Evolutionary conservation across 2,888 invertebrate genomes (phyloP), one percentile per base, ranked within the genome.

Genomic region (Drosophila picticornis): DNA sequence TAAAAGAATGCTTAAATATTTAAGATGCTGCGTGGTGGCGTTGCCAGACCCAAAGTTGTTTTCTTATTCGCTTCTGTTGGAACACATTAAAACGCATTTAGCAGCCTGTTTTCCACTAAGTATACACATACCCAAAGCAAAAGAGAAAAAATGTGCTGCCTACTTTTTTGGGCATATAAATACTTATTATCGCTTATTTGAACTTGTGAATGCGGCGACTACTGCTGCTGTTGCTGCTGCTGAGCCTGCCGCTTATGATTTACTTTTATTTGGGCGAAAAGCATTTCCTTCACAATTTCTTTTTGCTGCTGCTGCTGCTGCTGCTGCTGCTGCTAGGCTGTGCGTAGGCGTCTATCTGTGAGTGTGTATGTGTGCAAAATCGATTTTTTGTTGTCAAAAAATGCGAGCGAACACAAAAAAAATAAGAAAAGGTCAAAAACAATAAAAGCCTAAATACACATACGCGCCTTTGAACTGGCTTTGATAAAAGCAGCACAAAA

Each of bases 141-240:
- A 67, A 19, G 22, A 60, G 40, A 10, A 29, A 59, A 74, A 79
- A 48, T 67, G 46, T 63, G 76, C 50, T 64, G 65, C 70, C 68
- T 65, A 62, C 69, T 59, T 70, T 80, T 80, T 78, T 59, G 46
- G 57, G 67, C 83, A 83, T 86, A 90, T 90, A 87, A 90, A 90
- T 90, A 86, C 87, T 90, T 90, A 88, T 90, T 88, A 88, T 88
- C 90, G 87, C 88, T 88, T 90, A 88, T 90, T 88, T 88, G 90
- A 90, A 88, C 88, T 87, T 90, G 90, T 71, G 83, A 83, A 77
- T 75, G 77, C 40, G 67, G 63, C 76, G 22, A 53, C 63, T 52
- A 67, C 62, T 71, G 60, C 80, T 34, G 57, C 63, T 50, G 65
- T 55, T 61, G 62, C 31, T 34, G 55, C 48, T 59, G 55, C 46